Base-by-base conservation (phyloP, 2,113 vertebrate species). In the Macquaria ambigua region DNA sequence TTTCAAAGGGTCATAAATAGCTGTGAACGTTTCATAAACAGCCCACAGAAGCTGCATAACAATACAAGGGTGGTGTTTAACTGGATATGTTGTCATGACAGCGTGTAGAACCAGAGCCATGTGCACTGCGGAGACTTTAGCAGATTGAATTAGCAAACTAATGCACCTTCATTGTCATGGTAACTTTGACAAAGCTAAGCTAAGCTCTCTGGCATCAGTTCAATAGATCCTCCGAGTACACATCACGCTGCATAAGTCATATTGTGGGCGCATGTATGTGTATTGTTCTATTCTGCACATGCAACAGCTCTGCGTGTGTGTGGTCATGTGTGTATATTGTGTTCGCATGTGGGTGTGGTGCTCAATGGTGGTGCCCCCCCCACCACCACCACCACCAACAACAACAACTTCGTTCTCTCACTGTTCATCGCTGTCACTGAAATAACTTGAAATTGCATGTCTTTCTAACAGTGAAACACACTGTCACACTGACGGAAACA, bases 1-100 rank as follows among this genome's bases (percentile, higher is more conserved):
- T 90, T 90, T 88, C 87, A 90, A 74, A 80, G 80, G 77, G 73
- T 87, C 83, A 62, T 91, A 93, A 91, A 90, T 88, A 85, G 83
- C 84, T 84, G 92, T 83, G 73, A 79, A 83, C 37, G 46, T 77
- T 90, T 90, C 79, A 85, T 61, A 84, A 90, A 78, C 77, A 80
- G 68, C 71, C 31, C 79, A 72, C 37, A 73, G 82, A 82, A 34
- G 82, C 84, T 72, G 86, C 56, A 62, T 14, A 55, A 82, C 83
- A 84, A 82, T 12, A 28, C 72, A 4, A 6, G 63, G 48, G 7
- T 23, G 1, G 25, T 28, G 70, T 77, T 81, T 66, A 39, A 74
- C 70, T 5, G 75, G 66, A 50, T 75, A 0, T 43, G 86, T 67
- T 71, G 87, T 39, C 70, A 59, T 81, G 80, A 34, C 81, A 50